Percentiles rank a stretch among this genome's conserved stretches.
Conservation (phyloP, 2,888 invertebrate genomes). For the Platycheirus rosarum region DNA sequence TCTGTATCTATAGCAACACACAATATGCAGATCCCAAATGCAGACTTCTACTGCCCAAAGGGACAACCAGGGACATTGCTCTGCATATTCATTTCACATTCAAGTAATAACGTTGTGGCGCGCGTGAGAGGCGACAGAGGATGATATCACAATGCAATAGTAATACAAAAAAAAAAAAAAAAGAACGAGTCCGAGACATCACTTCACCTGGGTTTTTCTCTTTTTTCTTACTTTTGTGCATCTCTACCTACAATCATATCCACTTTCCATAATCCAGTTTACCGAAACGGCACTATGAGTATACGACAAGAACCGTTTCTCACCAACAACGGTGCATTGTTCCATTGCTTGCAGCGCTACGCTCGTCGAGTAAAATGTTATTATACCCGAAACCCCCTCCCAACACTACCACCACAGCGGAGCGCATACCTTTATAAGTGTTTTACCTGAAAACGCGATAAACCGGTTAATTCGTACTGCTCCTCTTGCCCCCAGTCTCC, state of each 20-base stretch:
- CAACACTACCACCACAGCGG: slow-evolving; percentile 12
- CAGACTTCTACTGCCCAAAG: slow-evolving; percentile 41
- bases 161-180: slow-evolving; percentile 9
- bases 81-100: slow-evolving; percentile 39
- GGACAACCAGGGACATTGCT: slow-evolving; percentile 50
- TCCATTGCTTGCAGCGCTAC: slow-evolving; percentile 39
- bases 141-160: slow-evolving; percentile 25
- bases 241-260: slow-evolving; percentile 10
- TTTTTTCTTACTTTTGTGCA: not conserved
- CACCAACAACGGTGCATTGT: slow-evolving; percentile 59
- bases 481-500: not conserved
- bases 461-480: slow-evolving; percentile 63
- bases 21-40: slow-evolving; percentile 4
- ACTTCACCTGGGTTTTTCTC: slow-evolving; percentile 51
- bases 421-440: slow-evolving; percentile 8
- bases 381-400: too few relatives aligned
- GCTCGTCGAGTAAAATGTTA: slow-evolving; percentile 39
- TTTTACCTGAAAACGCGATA: slow-evolving; percentile 52
- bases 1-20: slow-evolving; percentile 6
- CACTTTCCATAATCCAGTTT: slow-evolving; percentile 64
- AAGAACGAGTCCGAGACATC: slow-evolving; percentile 41
- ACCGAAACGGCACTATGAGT: slow-evolving; percentile 64
- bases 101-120: slow-evolving; percentile 25
- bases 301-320: slow-evolving; percentile 71
- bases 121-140: slow-evolving; percentile 6